These are phyloP conservation scores for Tamias sibiricus DNA, from an alignment of 2,113 vertebrate species.

Conservation along the genomic window DNA sequence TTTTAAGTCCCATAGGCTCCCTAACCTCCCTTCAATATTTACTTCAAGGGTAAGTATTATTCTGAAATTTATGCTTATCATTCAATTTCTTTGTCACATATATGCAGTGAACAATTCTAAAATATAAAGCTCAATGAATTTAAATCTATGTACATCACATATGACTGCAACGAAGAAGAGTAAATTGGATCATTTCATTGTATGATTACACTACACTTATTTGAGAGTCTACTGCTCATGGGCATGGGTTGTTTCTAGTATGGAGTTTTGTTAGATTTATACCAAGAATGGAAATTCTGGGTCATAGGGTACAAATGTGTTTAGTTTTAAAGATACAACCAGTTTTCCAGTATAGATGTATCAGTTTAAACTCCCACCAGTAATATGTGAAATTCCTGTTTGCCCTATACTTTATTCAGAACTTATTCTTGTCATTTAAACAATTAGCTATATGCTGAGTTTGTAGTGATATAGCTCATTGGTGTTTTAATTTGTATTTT, in stretches of 20 bases:
- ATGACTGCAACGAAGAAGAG: background rate
- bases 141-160: background rate
- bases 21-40: background rate
- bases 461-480: slow-evolving; percentile 23
- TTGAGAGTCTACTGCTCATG: background rate
- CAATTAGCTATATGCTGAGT: slow-evolving; percentile 33
- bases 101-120: background rate
- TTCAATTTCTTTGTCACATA: background rate
- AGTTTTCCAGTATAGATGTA: background rate
- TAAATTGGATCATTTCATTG: background rate
- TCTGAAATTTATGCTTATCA: background rate
- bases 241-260: background rate
- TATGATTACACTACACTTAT: background rate
- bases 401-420: background rate
- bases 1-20: background rate
- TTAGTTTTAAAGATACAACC: background rate
- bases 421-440: background rate
- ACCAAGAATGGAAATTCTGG: background rate
- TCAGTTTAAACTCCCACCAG: background rate
- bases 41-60: background rate
- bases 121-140: background rate
- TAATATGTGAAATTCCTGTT: background rate
- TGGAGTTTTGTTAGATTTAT: background rate
- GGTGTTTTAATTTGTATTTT: slow-evolving; percentile 53
- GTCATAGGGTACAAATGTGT: background rate